Conservation (phyloP, 2,113 vertebrate species). For the Coturnix japonica region DNA sequence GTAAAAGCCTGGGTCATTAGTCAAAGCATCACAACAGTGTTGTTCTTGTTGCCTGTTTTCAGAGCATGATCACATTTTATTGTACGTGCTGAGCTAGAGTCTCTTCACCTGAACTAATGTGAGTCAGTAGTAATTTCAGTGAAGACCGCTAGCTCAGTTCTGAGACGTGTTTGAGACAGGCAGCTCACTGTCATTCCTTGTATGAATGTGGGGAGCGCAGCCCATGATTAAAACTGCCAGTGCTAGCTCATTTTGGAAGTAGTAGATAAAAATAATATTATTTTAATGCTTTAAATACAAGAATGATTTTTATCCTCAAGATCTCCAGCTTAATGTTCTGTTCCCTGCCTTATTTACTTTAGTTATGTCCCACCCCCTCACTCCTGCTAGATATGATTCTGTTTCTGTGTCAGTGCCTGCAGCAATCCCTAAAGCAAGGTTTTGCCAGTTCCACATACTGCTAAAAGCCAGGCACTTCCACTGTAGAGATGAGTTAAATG, state of each 20-base stretch:
- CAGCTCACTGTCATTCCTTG: not conserved
- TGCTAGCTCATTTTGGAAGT: not conserved
- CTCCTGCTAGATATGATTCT: constrained; percentile 20
- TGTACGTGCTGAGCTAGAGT: not conserved
- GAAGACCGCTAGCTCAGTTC: not conserved
- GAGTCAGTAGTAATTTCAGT: not conserved
- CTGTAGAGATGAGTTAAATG: not conserved
- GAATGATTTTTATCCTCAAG: not conserved
- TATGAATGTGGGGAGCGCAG: not conserved
- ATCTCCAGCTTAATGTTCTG: not conserved
- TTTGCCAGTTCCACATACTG: constrained; percentile 2
- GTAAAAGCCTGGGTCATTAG: constrained; percentile 37
- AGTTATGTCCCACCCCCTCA: not conserved
- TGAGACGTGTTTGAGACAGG: not conserved
- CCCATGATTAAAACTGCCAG: not conserved
- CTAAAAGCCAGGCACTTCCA: constrained; percentile 22
- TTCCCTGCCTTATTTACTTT: not conserved
- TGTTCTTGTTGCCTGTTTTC: constrained; percentile 13
- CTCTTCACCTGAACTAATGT: not conserved
- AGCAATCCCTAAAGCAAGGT: constrained; percentile 24
- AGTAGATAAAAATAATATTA: not conserved
- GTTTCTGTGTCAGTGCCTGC: constrained; percentile 28
- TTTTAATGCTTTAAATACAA: not conserved
- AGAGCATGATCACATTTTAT: not conserved
- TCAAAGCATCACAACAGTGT: not conserved